Base-by-base conservation (phyloP, 2,888 invertebrate species). In the Zaprionus bogoriensis region DNA sequence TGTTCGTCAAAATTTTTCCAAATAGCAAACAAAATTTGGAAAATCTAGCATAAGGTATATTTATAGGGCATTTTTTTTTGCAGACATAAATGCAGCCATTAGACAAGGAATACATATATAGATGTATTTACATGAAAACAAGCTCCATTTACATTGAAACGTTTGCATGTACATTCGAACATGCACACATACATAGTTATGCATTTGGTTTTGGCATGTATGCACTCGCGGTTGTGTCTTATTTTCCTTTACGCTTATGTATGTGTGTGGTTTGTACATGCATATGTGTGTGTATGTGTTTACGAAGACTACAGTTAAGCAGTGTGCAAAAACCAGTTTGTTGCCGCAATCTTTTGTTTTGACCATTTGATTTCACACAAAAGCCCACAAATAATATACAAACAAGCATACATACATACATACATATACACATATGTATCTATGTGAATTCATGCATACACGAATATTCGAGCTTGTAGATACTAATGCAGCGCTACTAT, bases 311-410 rank as follows among this genome's bases (percentile, higher is more conserved):
- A 51, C 55, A 63, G 61, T 63, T 71, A 53, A 60, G 53, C 61
- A 51, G 55, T 64, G 62, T 77, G 72, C 67, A 58, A 69, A 80
- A 78, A 81, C 78, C 78, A 65, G 78, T 78, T 80, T 74, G 72
- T 70, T 81, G 62, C 58, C 67, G 60, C 72, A 78, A 73, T 75
- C 74, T 77, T 80, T 77, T 69, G 74, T 65, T 81, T 80, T 80
- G 71, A 80, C 67, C 71, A 68, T 60, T 72, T 57, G 50, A 58
- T 68, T 71, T 80, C 60, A 69, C 69, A 74, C 57, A 66, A 61
- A 74, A 74, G 61, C 62, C 59, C 67, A 59, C 73, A 63, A n/a
- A n/a, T n/a, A n/a, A 51, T 48, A 60, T 50, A 51, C 28, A 4
- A 3, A 47, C 10, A 23, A 17, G 27, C 27, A 27, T 27, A 27